Evolutionary conservation across 1,140 invertebrate genomes (phyloP).

Genomic region (Psix sp.): DNA sequence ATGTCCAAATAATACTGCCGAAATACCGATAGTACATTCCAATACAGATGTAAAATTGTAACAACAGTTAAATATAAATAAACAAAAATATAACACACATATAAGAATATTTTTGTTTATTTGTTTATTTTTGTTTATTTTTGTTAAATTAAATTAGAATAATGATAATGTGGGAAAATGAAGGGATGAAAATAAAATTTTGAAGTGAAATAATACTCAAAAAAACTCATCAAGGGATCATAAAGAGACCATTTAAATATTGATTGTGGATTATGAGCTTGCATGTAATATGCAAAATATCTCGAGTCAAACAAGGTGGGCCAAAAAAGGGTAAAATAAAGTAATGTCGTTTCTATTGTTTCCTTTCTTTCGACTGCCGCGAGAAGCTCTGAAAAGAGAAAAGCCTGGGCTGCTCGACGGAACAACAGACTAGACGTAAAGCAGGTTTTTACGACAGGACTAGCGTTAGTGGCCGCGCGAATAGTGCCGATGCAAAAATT

Average conservation of each 20-base stretch:
- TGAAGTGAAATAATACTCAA: neutral
- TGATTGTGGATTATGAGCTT: conserved; percentile 35
- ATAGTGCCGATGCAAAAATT: too few relatives aligned
- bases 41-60: too few relatives aligned
- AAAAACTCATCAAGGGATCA: conserved; percentile 26
- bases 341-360: conserved; percentile 51
- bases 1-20: too few relatives aligned
- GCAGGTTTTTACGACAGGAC: conserved; percentile 33
- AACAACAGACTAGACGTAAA: conserved; percentile 45
- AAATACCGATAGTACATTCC: too few relatives aligned
- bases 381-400: conserved; percentile 36
- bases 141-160: conserved; percentile 19
- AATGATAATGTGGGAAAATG: too few relatives aligned
- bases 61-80: too few relatives aligned
- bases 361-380: conserved; percentile 26
- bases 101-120: too few relatives aligned
- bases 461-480: conserved; percentile 37
- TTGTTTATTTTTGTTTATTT: too few relatives aligned
- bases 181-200: too few relatives aligned
- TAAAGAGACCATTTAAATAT: conserved; percentile 29
- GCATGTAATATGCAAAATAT: conserved; percentile 28
- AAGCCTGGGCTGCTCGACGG: conserved; percentile 25
- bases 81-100: too few relatives aligned
- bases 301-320: conserved; percentile 38
- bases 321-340: conserved; percentile 35